Conservation (phyloP, 2,888 invertebrate genomes). For the Stenodema calcarata region DNA sequence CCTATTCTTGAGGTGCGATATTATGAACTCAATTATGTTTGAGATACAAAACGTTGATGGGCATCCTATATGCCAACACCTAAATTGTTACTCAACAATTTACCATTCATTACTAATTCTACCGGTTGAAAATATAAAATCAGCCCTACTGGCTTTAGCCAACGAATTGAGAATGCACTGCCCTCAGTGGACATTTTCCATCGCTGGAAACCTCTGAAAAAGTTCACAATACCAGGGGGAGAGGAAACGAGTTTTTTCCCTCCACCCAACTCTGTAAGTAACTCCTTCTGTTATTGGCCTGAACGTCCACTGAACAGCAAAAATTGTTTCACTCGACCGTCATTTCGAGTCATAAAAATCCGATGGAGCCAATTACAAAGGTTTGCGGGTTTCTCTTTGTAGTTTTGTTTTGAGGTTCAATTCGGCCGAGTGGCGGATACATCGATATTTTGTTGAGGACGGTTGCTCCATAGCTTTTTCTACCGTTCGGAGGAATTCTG, state of each 20-base stretch:
- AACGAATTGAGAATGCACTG: too few species aligned
- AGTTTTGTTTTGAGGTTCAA: not conserved
- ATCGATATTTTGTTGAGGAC: not conserved
- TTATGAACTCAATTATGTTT: too few species aligned
- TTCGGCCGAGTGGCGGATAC: not conserved
- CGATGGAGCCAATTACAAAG: not conserved
- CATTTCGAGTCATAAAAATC: not conserved
- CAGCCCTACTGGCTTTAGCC: too few species aligned
- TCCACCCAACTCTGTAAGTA: not conserved
- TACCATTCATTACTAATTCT: too few species aligned
- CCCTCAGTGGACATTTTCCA: too few species aligned
- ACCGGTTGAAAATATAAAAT: too few species aligned
- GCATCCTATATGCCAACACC: too few species aligned
- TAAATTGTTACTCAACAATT: too few species aligned
- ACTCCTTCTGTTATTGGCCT: not conserved
- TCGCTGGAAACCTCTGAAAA: too few species aligned
- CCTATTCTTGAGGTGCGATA: too few species aligned
- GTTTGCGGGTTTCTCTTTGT: constrained; percentile 16
- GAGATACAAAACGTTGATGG: too few species aligned
- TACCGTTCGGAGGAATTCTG: too few species aligned
- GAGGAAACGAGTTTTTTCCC: not conserved
- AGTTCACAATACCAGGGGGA: not conserved
- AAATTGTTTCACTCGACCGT: not conserved
- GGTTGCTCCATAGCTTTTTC: not conserved
- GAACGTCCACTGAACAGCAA: not conserved